Base-by-base conservation (phyloP, 2,888 invertebrate species). In the Mystacides longicornis region DNA sequence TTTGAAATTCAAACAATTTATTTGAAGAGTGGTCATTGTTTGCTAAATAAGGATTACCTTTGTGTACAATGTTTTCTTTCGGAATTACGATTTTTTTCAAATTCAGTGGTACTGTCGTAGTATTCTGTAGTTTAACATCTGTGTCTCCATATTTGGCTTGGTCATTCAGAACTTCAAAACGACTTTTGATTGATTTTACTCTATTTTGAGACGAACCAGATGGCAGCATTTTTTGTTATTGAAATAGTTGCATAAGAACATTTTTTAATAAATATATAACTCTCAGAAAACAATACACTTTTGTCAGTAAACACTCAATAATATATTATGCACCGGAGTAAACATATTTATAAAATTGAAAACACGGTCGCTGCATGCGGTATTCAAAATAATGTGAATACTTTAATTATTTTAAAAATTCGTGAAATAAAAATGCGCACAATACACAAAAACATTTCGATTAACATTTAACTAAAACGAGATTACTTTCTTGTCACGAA, bases 111-210 rank as follows among this genome's bases (percentile, higher is more conserved):
- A 54, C 54, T 31, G 49, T 54, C 9, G 46, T 31, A 19, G 23
- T 16, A 27, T 53, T 51, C 22, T 53, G 50, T 18, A 56, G 16
- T 21, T 27, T 37, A 2, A 43, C 33, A 23, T 27, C 42, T 42
- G 20, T 48, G 16, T 51, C 46, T 16, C 7, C 31, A 19, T n/a
- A 19, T 11, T 42, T 11, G 2, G 64, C 67, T 46, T 74, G 73
- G 3, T 64, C 64, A 55, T 67, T 75, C 52, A 79, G 67, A 66
- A 72, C 78, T 65, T 84, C 84, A 65, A 84, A 84, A 70, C 80
- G 81, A 68, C 74, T 81, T 67, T 80, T 82, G 60, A 84, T 83
- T 50, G 79, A 78, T 73, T 81, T 82, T 46, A 84, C 84, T 71
- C 82, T 74, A 65, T 75, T 78, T 14, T 16, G 9, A 4, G 43